Conservation (phyloP, 1,140 invertebrate genomes). For the Mactra quadrangularis region DNA sequence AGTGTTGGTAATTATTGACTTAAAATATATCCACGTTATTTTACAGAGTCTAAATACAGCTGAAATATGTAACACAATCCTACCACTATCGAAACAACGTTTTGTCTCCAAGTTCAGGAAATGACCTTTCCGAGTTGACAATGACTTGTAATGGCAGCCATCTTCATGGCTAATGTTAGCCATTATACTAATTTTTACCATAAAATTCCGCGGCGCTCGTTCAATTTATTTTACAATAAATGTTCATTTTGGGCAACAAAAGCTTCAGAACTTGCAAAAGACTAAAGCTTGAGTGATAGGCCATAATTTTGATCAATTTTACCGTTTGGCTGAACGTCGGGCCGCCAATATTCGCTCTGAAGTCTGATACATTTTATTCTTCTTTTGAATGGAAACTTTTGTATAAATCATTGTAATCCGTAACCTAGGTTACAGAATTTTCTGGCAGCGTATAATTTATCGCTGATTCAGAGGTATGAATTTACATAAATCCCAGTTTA, state of each 20-base stretch:
- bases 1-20: too few relatives aligned
- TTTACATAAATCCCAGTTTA: slow-evolving; percentile 63
- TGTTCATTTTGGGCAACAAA: slow-evolving; percentile 33
- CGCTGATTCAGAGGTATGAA: slow-evolving; percentile 56
- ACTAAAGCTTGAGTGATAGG: slow-evolving; percentile 44
- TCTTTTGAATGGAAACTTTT: slow-evolving; percentile 59
- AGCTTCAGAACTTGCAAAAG: slow-evolving; percentile 28
- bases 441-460: slow-evolving; percentile 62
- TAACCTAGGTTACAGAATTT: slow-evolving; percentile 43
- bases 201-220: slow-evolving; percentile 33
- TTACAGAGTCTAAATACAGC: too few relatives aligned
- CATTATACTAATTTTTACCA: slow-evolving; percentile 52
- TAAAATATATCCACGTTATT: too few relatives aligned
- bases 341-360: slow-evolving; percentile 45
- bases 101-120: too few relatives aligned
- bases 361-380: slow-evolving; percentile 62
- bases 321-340: slow-evolving; percentile 22
- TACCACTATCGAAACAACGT: too few relatives aligned
- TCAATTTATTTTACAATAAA: slow-evolving; percentile 59
- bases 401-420: slow-evolving; percentile 58
- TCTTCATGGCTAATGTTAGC: slow-evolving; percentile 14
- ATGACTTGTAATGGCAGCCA: not conserved
- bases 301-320: slow-evolving; percentile 57
- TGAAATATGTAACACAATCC: too few relatives aligned
- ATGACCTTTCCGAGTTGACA: too few relatives aligned